Percentiles rank a stretch among this genome's conserved stretches.
phyloP scores from a whole-genome alignment of 2,113 vertebrate genomes.

The Misgurnus mizolepis region DNA sequence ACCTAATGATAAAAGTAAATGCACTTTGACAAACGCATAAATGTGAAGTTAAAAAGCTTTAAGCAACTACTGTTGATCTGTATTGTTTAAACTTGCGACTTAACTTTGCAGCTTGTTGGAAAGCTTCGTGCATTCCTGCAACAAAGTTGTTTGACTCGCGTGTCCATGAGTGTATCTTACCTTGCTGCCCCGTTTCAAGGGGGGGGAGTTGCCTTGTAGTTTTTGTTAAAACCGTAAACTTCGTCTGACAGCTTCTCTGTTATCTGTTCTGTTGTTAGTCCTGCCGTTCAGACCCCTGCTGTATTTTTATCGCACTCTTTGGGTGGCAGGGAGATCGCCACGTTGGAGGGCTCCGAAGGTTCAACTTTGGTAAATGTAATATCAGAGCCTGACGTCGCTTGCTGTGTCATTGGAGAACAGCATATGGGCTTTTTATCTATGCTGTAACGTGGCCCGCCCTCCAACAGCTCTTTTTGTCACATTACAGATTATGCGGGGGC shows the following conservation, averaged over 20 bases:
- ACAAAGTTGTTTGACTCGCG: background rate
- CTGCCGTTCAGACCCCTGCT: background rate
- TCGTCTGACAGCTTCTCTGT: background rate
- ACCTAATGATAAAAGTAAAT: no score
- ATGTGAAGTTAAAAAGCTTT: background rate
- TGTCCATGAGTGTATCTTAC: background rate
- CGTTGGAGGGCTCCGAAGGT: background rate
- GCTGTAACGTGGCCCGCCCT: background rate
- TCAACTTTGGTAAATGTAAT: conserved; percentile 24
- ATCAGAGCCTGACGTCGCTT: background rate
- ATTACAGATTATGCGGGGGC: conserved; percentile 9
- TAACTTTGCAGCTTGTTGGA: background rate
- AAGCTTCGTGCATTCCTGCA: background rate
- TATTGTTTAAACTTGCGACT: no score
- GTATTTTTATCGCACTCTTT: background rate
- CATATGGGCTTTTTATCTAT: background rate
- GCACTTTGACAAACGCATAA: no score
- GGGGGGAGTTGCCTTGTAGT: conserved; percentile 1
- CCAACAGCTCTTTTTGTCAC: conserved; percentile 27
- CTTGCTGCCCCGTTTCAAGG: background rate
- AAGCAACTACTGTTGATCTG: no score
- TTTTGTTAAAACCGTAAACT: conserved; percentile 9
- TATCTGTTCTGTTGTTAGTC: background rate
- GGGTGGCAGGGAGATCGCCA: background rate
- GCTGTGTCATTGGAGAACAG: conserved; percentile 35